A percentile compares a stretch with the other conserved stretches of the same genome.
Conservation (phyloP, 2,113 vertebrate species). For the Mirza zaza region DNA sequence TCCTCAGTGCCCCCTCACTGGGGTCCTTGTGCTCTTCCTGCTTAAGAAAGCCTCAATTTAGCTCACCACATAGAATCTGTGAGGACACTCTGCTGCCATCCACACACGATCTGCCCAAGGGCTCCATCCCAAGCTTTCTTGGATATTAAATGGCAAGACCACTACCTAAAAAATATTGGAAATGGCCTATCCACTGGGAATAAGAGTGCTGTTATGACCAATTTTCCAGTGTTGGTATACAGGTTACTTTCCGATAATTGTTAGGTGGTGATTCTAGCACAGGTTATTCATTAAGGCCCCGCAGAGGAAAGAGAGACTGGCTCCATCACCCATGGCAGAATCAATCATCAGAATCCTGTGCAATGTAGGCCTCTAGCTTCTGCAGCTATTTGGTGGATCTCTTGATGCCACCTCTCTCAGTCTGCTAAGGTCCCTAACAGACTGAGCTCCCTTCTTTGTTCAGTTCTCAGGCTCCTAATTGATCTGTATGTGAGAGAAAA, state of each 20-base stretch:
- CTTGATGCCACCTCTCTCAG: neutral
- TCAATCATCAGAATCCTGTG: neutral
- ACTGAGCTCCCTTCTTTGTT: neutral
- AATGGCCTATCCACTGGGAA: neutral
- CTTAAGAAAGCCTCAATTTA: neutral
- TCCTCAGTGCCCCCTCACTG: accelerated
- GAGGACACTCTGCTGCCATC: neutral
- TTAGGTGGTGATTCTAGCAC: neutral
- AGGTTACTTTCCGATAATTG: neutral
- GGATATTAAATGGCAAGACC: neutral
- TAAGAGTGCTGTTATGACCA: neutral
- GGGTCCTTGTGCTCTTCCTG: neutral
- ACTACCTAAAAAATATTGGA: neutral
- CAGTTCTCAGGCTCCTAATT: neutral
- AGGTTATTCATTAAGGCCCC: neutral
- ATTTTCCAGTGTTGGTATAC: neutral
- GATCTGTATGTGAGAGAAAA: neutral
- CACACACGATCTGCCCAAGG: accelerated
- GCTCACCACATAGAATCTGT: neutral
- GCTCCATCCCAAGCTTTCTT: neutral
- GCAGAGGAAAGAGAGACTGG: accelerated
- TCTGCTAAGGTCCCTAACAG: neutral
- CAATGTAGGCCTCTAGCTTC: neutral
- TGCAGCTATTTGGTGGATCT: neutral
- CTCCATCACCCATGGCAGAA: neutral